These are phyloP conservation scores for Leptosomus discolor DNA, from an alignment of 2,113 vertebrate genomes.

Conservation along the genomic window DNA sequence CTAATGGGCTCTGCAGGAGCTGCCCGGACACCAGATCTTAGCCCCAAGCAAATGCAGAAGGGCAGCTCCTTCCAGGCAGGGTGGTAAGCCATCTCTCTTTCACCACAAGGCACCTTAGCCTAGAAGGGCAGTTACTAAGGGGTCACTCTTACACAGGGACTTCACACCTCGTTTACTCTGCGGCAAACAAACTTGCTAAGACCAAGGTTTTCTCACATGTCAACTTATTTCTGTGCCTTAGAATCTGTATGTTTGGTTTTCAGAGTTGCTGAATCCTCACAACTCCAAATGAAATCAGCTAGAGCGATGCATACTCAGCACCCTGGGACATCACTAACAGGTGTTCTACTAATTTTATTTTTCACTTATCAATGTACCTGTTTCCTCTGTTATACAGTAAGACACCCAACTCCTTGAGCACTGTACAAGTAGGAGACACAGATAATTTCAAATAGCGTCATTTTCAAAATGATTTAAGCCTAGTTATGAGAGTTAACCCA, in stretches of 20 bases:
- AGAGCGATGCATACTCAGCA: not conserved
- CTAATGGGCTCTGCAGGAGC: not conserved
- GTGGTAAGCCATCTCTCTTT: not conserved
- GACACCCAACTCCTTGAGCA: not conserved
- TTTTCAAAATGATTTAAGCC: not conserved
- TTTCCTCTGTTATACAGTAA: not conserved
- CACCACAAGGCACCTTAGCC: not conserved
- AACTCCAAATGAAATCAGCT: not conserved
- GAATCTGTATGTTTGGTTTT: not conserved
- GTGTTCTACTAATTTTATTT: not conserved
- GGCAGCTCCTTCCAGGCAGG: not conserved
- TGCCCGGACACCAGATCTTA: not conserved
- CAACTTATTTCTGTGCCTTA: not conserved
- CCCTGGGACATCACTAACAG: not conserved
- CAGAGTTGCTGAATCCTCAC: not conserved
- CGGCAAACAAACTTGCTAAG: not conserved
- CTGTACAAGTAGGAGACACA: not conserved
- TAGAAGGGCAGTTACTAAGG: not conserved
- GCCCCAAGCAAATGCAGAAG: fast-evolving
- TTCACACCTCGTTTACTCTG: not conserved
- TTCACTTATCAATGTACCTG: not conserved
- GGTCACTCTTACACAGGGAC: fast-evolving
- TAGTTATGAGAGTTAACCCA: not conserved
- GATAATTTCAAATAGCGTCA: not conserved
- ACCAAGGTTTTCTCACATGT: not conserved